Base-by-base conservation (phyloP, 2,113 vertebrate genomes). In the Petaurus breviceps region DNA sequence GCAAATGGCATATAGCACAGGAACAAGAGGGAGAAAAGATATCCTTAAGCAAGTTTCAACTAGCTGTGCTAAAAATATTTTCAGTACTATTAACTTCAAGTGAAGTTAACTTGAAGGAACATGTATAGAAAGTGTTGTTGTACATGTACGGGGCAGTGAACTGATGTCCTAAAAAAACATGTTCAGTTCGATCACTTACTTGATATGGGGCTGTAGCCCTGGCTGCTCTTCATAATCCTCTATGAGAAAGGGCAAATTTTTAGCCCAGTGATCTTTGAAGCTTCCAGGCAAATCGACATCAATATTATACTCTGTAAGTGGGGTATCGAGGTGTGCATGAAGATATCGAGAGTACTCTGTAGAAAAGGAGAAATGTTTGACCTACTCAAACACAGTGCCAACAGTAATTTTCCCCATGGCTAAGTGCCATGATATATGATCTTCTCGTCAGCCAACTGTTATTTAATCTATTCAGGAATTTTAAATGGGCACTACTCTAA, bases 181-280 rank as follows among this genome's bases (percentile, higher is more conserved):
- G 31, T 77, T 68, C 28, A 46, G 0, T 14, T 8, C 0, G 47
- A 53, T 24, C 14, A 98, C 99, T 97, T 96, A 99, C 99, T 99
- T 99, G 97, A 99, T 99, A 92, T 99, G 99, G 23, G 99, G 99
- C 93, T 99, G 99, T 90, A 99, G 97, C 10, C 99, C 99, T 0
- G 99, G 99, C 97, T 99, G 99, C 49, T 99, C 99, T 96, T 99
- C 99, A n/a, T 99, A 99, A 92, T 99, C 99, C 55, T 99, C 99
- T 95, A 99, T 99, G 89, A 99, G 99, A 97, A 99, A 99, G 90
- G 99, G 99, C 90, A 99, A 99, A 96, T 99, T 99, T 97, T 99
- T 99, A 57, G 99, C 99, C 99, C 99, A 99, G 98, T 99, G 99
- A 96, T 99, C 99, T 97, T 99, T 99, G 96, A 99, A 99, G 98